These are phyloP conservation scores for Paramormyrops hopkinsi DNA, from an alignment of 2,797 vertebrate species.

Conservation along the genomic window DNA sequence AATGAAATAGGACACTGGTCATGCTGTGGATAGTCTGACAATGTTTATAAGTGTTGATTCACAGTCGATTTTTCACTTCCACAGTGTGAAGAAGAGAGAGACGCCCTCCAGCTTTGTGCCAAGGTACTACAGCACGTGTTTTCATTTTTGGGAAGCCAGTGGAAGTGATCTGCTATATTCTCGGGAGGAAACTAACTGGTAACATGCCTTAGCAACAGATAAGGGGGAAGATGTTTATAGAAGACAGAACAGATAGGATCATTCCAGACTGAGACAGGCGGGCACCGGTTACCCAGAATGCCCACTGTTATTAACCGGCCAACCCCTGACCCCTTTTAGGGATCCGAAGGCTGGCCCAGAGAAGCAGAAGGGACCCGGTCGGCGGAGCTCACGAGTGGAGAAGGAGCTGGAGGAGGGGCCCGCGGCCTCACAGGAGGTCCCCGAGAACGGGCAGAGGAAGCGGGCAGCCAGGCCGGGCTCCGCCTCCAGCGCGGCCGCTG, in stretches of 20 bases:
- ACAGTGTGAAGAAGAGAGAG: constrained; percentile 1
- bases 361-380: constrained; percentile 11
- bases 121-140: neutral
- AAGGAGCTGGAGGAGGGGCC: constrained; percentile 11
- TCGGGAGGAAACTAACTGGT: neutral
- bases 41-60: neutral
- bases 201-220: neutral
- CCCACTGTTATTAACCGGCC: neutral
- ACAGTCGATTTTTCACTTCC: neutral
- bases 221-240: neutral
- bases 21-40: neutral
- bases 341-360: neutral
- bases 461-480: constrained; percentile 7
- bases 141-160: neutral
- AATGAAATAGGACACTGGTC: neutral
- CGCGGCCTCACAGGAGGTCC: neutral
- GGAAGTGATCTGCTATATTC: neutral
- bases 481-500: neutral
- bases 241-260: neutral
- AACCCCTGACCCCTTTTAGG: neutral
- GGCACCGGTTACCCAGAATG: neutral
- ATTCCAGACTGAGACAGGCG: neutral
- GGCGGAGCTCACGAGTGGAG: constrained; percentile 12
- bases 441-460: constrained; percentile 15
- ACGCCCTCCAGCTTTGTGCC: neutral